Conservation (phyloP, 2,797 vertebrate genomes). For the Clarias laeviceps region DNA sequence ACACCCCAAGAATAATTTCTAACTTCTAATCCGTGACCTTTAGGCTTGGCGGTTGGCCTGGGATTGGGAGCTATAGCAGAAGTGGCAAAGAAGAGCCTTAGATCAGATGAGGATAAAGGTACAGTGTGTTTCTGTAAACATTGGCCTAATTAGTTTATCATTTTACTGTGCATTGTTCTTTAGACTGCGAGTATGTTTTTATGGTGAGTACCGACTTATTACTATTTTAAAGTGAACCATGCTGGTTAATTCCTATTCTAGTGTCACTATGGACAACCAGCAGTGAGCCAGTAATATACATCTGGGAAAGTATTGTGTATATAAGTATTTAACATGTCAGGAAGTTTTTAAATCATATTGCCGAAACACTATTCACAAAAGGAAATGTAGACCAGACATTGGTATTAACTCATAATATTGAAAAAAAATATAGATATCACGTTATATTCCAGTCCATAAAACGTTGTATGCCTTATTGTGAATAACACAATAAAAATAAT, state of each 20-base stretch:
- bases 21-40: conserved; percentile 12
- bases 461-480: background rate
- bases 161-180: background rate
- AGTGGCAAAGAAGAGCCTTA: conserved; percentile 91
- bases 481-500: background rate
- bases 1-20: background rate
- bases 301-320: background rate
- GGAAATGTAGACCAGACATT: background rate
- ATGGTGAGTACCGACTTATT: background rate
- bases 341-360: background rate
- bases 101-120: conserved; percentile 69
- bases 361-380: too few relatives aligned
- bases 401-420: background rate
- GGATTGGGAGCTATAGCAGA: conserved; percentile 89
- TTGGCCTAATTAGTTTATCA: background rate
- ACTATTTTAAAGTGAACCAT: background rate
- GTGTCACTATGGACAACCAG: background rate
- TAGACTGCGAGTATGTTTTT: background rate
- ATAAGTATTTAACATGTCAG: background rate
- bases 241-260: background rate
- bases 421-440: background rate
- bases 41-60: conserved; percentile 90
- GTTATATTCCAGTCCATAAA: background rate
- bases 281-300: background rate
- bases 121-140: background rate